Evolutionary conservation across 2,797 vertebrate genomes (phyloP).

Genomic region (Tapera naevia): DNA sequence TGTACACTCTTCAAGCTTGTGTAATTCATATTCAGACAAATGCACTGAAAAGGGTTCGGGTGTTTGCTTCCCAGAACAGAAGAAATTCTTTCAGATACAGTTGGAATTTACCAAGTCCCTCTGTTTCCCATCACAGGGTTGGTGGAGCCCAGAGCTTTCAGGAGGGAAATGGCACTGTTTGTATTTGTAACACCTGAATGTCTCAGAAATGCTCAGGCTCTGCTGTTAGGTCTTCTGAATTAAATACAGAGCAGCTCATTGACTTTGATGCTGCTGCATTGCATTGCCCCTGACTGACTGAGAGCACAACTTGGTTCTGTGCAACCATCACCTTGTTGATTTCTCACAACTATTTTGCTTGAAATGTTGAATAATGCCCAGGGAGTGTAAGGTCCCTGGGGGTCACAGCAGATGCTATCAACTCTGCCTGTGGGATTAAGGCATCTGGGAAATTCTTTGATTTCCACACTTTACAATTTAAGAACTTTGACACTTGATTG

Average conservation of each 20-base stretch:
- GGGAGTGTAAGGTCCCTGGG: background rate
- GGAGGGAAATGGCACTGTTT: background rate
- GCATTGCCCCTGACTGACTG: background rate
- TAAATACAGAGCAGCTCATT: background rate
- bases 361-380: background rate
- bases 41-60: background rate
- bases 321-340: background rate
- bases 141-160: rapidly evolving
- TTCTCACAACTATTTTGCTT: background rate
- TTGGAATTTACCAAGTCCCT: background rate
- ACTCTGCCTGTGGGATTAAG: background rate
- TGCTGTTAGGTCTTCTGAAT: background rate
- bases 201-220: background rate
- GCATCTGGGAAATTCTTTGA: background rate
- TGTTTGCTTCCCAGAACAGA: background rate
- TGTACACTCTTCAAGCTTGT: background rate
- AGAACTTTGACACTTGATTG: background rate
- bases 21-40: background rate
- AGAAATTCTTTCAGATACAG: background rate
- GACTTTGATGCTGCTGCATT: background rate
- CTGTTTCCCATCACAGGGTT: background rate
- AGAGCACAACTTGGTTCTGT: background rate
- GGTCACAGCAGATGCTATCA: background rate
- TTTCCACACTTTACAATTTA: background rate
- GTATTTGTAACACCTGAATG: background rate